phyloP scores from a whole-genome alignment of 2,888 invertebrate genomes.

The Autographa pulchrina region DNA sequence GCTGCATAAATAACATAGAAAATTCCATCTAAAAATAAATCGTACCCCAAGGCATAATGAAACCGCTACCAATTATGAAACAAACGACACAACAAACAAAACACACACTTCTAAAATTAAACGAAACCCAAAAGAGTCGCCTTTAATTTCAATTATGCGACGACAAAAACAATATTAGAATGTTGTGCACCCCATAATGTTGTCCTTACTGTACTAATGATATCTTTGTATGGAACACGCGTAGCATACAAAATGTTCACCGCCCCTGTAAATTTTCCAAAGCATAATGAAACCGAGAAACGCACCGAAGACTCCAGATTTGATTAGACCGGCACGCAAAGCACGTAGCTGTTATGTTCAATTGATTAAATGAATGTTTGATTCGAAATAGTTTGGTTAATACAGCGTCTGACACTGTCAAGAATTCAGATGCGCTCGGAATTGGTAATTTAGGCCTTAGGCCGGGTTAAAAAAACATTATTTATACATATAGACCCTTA shows the following conservation, averaged over 20 bases:
- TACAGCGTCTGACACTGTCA: constrained; percentile 52
- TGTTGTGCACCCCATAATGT: constrained; percentile 65
- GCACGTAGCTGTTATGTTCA: constrained; percentile 79
- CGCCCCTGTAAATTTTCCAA: constrained; percentile 64
- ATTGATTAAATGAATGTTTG: constrained; percentile 79
- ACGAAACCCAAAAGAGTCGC: constrained; percentile 37
- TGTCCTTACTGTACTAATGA: constrained; percentile 69
- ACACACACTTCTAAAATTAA: constrained; percentile 29
- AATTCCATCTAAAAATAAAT: neutral
- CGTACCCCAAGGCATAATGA: neutral
- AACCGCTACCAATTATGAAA: constrained; percentile 29
- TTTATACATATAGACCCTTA: neutral
- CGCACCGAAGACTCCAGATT: constrained; percentile 72
- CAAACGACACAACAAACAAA: constrained; percentile 17
- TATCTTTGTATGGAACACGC: constrained; percentile 65
- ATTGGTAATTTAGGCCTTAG: constrained; percentile 61
- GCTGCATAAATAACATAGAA: neutral
- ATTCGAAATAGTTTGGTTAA: constrained; percentile 69
- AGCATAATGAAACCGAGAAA: constrained; percentile 59
- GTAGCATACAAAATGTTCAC: constrained; percentile 62
- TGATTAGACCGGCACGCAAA: constrained; percentile 75
- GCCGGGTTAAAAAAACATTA: neutral
- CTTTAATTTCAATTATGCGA: constrained; percentile 60
- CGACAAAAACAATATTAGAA: constrained; percentile 64
- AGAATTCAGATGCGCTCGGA: constrained; percentile 67